Conservation (phyloP, 2,888 invertebrate genomes). For the Polydrusus cervinus region DNA sequence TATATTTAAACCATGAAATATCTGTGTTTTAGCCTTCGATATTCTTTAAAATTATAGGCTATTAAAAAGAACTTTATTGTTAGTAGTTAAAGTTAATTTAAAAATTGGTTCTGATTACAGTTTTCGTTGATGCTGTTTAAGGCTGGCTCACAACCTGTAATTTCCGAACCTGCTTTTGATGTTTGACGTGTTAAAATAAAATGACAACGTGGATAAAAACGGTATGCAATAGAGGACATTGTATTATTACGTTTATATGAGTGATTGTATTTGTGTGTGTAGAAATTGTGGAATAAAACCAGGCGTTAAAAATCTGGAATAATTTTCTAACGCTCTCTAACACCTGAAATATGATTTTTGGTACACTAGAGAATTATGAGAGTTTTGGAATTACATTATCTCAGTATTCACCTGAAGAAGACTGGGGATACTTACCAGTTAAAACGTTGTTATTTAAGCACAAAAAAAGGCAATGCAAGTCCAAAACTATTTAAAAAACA, state of each 20-base stretch:
- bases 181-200: conserved; percentile 26
- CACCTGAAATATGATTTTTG: too few species aligned
- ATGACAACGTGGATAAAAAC: conserved; percentile 28
- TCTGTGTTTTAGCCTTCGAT: conserved; percentile 5
- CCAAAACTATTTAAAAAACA: too few species aligned
- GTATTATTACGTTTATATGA: background rate
- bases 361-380: too few species aligned
- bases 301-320: too few species aligned
- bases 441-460: too few species aligned
- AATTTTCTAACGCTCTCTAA: too few species aligned
- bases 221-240: background rate
- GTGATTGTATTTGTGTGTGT: too few species aligned
- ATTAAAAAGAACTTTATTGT: conserved; percentile 58
- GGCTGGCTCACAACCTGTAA: conserved; percentile 55
- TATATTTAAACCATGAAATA: background rate
- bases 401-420: too few species aligned
- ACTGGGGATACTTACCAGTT: too few species aligned
- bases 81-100: conserved; percentile 60
- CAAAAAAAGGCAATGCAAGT: too few species aligned
- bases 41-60: conserved; percentile 47
- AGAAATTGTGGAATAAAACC: too few species aligned
- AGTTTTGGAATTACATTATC: too few species aligned
- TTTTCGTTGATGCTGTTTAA: conserved; percentile 55
- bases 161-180: conserved; percentile 43
- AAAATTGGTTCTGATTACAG: conserved; percentile 61